These are phyloP conservation scores for Allophyes oxyacanthae DNA, from an alignment of 2,888 invertebrate species.

Conservation along the genomic window DNA sequence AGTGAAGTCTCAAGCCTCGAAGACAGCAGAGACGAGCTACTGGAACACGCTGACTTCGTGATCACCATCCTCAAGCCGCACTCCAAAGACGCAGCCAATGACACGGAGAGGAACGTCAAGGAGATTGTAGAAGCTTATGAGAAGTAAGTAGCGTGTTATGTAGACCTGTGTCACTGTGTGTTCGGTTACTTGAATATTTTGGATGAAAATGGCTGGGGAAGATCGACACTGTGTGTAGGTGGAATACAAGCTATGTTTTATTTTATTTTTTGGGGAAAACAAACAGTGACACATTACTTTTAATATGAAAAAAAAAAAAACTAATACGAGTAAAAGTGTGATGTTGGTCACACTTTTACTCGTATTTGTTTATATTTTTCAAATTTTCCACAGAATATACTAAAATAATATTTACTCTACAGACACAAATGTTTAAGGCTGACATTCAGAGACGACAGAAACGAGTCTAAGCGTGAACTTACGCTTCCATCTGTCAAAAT, in stretches of 20 bases:
- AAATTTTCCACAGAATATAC: no score
- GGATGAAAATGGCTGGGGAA: background rate
- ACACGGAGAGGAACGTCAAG: slow-evolving; percentile 91
- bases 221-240: background rate
- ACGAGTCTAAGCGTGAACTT: no score
- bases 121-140: slow-evolving; percentile 92
- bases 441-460: no score
- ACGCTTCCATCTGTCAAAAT: no score
- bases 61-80: slow-evolving; percentile 92
- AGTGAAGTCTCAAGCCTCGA: slow-evolving; percentile 92
- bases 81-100: slow-evolving; percentile 90
- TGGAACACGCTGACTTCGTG: slow-evolving; percentile 92
- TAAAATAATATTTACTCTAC: no score
- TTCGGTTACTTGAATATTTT: background rate
- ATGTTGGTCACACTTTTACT: no score
- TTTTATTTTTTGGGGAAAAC: background rate
- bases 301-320: background rate
- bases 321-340: no score
- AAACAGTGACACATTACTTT: background rate
- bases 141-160: slow-evolving; percentile 80
- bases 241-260: background rate
- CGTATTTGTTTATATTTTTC: no score
- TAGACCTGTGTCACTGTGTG: slow-evolving; percentile 34
- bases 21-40: slow-evolving; percentile 91
- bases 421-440: no score